These are phyloP conservation scores for Trissonchulus sp. DNA, from an alignment of 2,888 invertebrate species.

Conservation along the genomic window DNA sequence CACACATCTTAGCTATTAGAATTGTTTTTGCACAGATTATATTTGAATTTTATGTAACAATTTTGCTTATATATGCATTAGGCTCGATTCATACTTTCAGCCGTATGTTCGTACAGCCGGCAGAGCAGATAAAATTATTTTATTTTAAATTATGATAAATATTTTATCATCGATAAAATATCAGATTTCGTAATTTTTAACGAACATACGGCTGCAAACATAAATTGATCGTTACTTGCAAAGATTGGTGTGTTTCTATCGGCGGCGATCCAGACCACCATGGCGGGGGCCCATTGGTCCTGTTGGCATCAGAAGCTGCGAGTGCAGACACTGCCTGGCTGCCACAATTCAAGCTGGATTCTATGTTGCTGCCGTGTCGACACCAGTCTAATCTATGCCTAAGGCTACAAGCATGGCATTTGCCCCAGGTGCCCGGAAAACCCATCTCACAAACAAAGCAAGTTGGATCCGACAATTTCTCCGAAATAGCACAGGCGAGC, in stretches of 20 bases:
- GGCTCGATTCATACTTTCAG: too few relatives aligned
- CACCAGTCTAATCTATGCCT: slow-evolving; percentile 4
- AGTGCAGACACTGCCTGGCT: background rate
- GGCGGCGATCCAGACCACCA: background rate
- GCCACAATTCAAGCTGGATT: background rate
- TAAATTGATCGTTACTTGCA: background rate
- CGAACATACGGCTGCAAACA: too few relatives aligned
- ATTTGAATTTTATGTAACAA: too few relatives aligned
- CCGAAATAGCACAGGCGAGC: background rate
- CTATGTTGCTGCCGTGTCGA: background rate
- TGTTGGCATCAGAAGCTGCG: background rate
- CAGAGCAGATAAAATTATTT: too few relatives aligned
- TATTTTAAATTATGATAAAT: too few relatives aligned
- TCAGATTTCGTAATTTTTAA: too few relatives aligned
- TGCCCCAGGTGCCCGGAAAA: background rate
- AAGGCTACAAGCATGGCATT: background rate
- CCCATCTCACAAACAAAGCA: background rate
- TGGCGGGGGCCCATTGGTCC: background rate
- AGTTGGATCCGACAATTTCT: slow-evolving; percentile 1
- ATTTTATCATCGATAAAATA: too few relatives aligned
- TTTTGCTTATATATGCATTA: too few relatives aligned
- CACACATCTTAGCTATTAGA: too few relatives aligned
- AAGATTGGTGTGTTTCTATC: background rate
- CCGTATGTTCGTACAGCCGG: too few relatives aligned
- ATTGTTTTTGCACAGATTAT: too few relatives aligned